A percentile compares a stretch with the other conserved stretches of the same genome.
Conservation (phyloP, 1,140 invertebrate genomes). For the Zaprionus tsacasi region DNA sequence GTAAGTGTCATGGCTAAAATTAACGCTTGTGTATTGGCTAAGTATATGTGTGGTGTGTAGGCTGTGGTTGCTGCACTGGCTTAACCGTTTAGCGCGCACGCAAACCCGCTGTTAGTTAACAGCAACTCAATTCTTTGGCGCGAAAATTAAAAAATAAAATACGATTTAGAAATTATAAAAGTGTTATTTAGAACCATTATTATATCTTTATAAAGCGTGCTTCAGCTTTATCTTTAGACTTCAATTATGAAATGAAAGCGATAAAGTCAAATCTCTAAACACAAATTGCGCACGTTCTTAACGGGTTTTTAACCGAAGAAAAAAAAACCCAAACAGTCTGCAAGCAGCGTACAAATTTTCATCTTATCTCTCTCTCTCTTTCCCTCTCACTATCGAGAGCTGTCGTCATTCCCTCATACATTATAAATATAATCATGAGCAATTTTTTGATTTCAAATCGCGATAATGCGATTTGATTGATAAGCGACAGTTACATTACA, state of each 20-base stretch:
- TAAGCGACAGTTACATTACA: conserved; percentile 45
- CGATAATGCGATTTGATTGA: conserved; percentile 50
- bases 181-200: too few relatives aligned
- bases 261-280: background rate
- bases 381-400: too few relatives aligned
- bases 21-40: background rate
- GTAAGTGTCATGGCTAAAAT: conserved; percentile 86
- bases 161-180: too few relatives aligned
- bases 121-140: background rate
- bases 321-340: conserved; percentile 38
- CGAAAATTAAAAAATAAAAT: too few relatives aligned
- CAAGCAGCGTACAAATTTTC: background rate
- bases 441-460: conserved; percentile 39
- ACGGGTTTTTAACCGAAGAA: background rate
- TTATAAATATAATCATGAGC: conserved; percentile 50
- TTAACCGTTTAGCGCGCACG: conserved; percentile 4
- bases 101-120: conserved; percentile 30
- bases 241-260: background rate
- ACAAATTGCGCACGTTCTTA: background rate
- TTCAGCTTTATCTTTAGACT: too few relatives aligned
- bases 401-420: conserved; percentile 8
- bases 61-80: background rate
- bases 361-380: too few relatives aligned
- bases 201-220: too few relatives aligned
- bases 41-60: conserved; percentile 3